Base-by-base conservation (phyloP, 2,888 invertebrate genomes). In the Dryobota labecula region DNA sequence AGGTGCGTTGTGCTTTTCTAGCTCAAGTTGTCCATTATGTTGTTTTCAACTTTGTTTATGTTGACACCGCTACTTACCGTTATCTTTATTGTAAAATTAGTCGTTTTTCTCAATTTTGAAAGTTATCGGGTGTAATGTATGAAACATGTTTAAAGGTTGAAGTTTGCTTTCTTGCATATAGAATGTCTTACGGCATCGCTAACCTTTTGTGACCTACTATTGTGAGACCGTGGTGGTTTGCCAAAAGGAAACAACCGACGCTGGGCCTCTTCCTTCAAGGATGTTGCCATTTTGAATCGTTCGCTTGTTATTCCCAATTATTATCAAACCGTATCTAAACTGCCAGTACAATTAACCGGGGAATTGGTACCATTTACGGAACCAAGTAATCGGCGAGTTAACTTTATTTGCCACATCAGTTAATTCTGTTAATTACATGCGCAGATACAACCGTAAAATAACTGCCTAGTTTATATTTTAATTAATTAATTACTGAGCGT, bases 361-460 rank as follows among this genome's bases (percentile, higher is more conserved):
- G 82, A 51, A 57, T 72, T 69, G 72, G 75, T 76, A 73, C 84
- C 84, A 73, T 84, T 86, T 86, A 88, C 86, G 87, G 84, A 88
- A 84, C 86, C 86, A 84, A 89, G 81, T 87, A 90, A 89, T 90
- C 82, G 87, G 24, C 76, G 72, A 86, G 79, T 85, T 88, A 87
- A 88, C 84, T 86, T 85, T 76, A 87, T 89, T 88, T 83, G 81
- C 78, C 82, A 84, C 82, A 84, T 85, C 82, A 82, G 85, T 88
- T 88, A 88, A 89, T 89, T 74, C 75, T 80, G 72, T 83, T 87
- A 86, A 90, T 88, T 85, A 88, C 84, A 81, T 86, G 63, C 54
- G 78, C 51, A 70, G 65, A 78, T 72, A 81, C 56, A 80, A 83
- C 82, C 78, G 79, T 86, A 63, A 80, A 87, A 86, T 84, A 83